Evolutionary conservation across 2,888 invertebrate species (phyloP).

Genomic region (Sussaba pulchella): DNA sequence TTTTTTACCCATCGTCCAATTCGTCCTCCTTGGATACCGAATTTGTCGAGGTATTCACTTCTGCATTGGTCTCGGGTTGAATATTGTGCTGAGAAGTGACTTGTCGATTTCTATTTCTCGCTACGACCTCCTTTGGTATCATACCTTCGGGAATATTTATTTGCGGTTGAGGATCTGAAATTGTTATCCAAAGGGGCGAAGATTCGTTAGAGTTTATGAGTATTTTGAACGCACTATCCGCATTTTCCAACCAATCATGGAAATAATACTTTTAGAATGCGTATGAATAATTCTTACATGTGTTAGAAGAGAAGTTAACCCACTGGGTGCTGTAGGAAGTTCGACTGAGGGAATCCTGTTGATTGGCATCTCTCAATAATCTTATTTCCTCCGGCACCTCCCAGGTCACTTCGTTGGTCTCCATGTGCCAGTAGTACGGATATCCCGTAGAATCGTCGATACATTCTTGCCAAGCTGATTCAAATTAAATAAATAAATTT

Average conservation of each 20-base stretch:
- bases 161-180: slow-evolving; percentile 78
- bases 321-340: slow-evolving; percentile 73
- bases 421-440: slow-evolving; percentile 88
- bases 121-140: slow-evolving; percentile 83
- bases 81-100: slow-evolving; percentile 63
- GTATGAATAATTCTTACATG: slow-evolving; percentile 68
- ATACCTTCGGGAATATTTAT: slow-evolving; percentile 82
- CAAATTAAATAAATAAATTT: slow-evolving; percentile 53
- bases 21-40: slow-evolving; percentile 78
- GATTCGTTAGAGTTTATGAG: too few species aligned
- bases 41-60: slow-evolving; percentile 45
- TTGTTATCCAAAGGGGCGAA: too few species aligned
- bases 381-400: slow-evolving; percentile 85
- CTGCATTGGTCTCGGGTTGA: slow-evolving; percentile 25
- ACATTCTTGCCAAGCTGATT: slow-evolving; percentile 88
- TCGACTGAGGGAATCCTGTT: slow-evolving; percentile 68
- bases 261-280: too few species aligned
- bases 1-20: slow-evolving; percentile 84
- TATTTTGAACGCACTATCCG: too few species aligned
- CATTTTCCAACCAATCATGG: too few species aligned
- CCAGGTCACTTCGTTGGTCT: slow-evolving; percentile 89
- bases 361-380: slow-evolving; percentile 71
- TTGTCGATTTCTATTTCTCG: slow-evolving; percentile 80
- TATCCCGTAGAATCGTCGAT: slow-evolving; percentile 87
- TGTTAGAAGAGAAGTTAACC: slow-evolving; percentile 72